Evolutionary conservation across 2,888 invertebrate species (phyloP).

Genomic region (Drosophila mayaguana): DNA sequence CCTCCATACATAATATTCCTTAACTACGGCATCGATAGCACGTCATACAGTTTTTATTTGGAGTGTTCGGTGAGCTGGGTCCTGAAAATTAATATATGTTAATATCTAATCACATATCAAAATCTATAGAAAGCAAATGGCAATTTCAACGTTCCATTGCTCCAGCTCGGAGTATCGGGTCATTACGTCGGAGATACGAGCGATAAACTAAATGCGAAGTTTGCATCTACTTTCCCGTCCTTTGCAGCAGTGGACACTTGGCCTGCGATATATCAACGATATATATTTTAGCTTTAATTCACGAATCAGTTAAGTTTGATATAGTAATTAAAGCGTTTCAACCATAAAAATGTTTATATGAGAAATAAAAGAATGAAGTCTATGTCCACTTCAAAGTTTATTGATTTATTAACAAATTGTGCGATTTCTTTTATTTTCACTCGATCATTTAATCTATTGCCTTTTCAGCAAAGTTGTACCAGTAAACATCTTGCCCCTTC

Average conservation of each 20-base stretch:
- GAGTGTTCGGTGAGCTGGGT: constrained; percentile 56
- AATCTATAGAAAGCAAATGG: constrained; percentile 50
- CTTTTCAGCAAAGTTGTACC: neutral
- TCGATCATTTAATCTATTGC: neutral
- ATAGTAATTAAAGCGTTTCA: neutral
- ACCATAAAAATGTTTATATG: neutral
- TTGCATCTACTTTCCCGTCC: constrained; percentile 84
- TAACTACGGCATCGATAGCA: constrained; percentile 64
- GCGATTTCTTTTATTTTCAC: neutral
- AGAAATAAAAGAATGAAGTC: neutral
- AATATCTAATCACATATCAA: neutral
- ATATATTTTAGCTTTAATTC: constrained; percentile 65
- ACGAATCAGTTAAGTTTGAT: neutral
- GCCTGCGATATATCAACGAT: constrained; percentile 85
- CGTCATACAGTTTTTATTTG: constrained; percentile 69
- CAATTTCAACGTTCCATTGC: constrained; percentile 61
- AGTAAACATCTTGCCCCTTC: neutral
- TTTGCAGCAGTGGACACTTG: constrained; percentile 85
- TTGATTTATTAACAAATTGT: neutral
- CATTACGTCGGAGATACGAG: constrained; percentile 85
- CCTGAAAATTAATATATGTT: neutral
- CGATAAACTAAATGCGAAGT: constrained; percentile 84
- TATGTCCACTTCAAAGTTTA: neutral
- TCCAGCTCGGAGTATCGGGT: constrained; percentile 85
- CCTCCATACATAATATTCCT: constrained; percentile 70